Evolutionary conservation across 2,888 invertebrate genomes (phyloP).

Genomic region (Eudemis profundana): DNA sequence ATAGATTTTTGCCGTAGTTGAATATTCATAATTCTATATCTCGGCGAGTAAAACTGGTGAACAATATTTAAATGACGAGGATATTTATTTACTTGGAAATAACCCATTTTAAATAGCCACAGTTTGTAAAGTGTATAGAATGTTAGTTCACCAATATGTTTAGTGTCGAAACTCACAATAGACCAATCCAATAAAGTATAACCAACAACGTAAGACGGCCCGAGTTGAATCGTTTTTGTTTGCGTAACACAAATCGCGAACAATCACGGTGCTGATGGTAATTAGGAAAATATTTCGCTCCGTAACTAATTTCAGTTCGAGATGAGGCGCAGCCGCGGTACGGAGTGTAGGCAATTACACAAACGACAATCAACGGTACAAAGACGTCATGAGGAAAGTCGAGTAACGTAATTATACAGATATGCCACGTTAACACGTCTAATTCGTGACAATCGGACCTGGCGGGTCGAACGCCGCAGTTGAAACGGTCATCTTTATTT

Average conservation of each 20-base stretch:
- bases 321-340: constrained; percentile 61
- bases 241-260: constrained; percentile 13
- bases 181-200: no score
- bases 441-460: constrained; percentile 25
- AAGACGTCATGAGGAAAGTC: constrained; percentile 75
- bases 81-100: no score
- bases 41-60: no score
- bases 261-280: constrained; percentile 52
- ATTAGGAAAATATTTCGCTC: constrained; percentile 74
- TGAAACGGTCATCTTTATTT: constrained; percentile 2
- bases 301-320: constrained; percentile 66
- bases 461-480: constrained; percentile 22
- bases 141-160: no score
- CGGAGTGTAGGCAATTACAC: constrained; percentile 78
- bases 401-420: constrained; percentile 73
- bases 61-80: constrained; percentile 11
- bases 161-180: no score
- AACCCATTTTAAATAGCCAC: no score
- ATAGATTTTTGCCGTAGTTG: no score
- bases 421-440: constrained; percentile 43
- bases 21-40: no score
- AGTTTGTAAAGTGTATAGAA: no score
- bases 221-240: constrained; percentile 60
- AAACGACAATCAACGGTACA: constrained; percentile 79
- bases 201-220: constrained; percentile 50